Percentiles rank a stretch among this genome's conserved stretches.
These are phyloP conservation scores for Chondrilla cf. caribensis DNA, from an alignment of 37 sponge, comb jelly and placozoan species.

Conservation along the genomic window DNA sequence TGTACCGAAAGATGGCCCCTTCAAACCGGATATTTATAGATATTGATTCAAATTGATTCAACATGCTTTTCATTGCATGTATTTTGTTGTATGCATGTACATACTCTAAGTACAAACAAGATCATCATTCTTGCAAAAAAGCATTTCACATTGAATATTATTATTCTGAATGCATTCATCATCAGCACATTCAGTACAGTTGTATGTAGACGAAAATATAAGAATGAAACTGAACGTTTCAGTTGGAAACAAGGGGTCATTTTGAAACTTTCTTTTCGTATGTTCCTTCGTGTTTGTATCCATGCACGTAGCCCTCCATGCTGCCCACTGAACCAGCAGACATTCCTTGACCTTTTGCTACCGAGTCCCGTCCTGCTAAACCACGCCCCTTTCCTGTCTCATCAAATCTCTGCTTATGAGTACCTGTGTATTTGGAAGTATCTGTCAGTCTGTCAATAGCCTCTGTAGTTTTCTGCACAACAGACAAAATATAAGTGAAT, in stretches of 20 bases:
- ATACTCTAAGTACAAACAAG: too few species aligned
- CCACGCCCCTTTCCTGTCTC: constrained; percentile 87
- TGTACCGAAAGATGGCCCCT: constrained; percentile 22
- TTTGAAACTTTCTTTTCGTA: constrained; percentile 50
- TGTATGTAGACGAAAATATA: too few species aligned
- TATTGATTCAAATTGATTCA: constrained; percentile 9
- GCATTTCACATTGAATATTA: too few species aligned
- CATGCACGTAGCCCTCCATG: constrained; percentile 52
- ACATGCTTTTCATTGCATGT: too few species aligned
- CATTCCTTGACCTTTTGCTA: constrained; percentile 58
- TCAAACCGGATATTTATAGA: constrained; percentile 36
- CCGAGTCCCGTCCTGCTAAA: constrained; percentile 75
- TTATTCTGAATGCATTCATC: too few species aligned
- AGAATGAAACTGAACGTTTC: too few species aligned
- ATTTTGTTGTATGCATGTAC: too few species aligned
- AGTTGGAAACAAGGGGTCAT: too few species aligned
- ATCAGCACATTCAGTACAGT: too few species aligned
- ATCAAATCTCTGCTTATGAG: constrained; percentile 87
- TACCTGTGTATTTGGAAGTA: constrained; percentile 84
- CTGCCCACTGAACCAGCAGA: constrained; percentile 19
- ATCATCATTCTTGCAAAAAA: too few species aligned
- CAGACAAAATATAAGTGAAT: background rate
- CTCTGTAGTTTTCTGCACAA: background rate
- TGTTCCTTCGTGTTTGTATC: constrained; percentile 69
- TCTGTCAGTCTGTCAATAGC: constrained; percentile 79